Evolutionary conservation across 2,888 invertebrate genomes (phyloP).

Genomic region (Microdon myrmicae): DNA sequence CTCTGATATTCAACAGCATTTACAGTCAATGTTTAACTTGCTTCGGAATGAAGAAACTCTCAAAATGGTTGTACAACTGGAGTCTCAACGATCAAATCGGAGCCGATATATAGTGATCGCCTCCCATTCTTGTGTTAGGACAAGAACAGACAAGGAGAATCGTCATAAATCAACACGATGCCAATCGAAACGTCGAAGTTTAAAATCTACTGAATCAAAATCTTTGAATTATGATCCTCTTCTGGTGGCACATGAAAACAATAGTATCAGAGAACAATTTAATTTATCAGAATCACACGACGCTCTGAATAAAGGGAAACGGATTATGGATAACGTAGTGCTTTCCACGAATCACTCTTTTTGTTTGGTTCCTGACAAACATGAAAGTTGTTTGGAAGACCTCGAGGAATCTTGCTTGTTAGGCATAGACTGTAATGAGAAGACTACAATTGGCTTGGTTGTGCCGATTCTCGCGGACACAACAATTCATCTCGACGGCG

Average conservation of each 20-base stretch:
- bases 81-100: conserved; percentile 87
- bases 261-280: conserved; percentile 30
- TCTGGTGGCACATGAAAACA: conserved; percentile 40
- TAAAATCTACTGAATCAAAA: conserved; percentile 54
- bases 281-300: conserved; percentile 28
- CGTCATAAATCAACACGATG: conserved; percentile 30
- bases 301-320: conserved; percentile 28
- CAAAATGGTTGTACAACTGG: conserved; percentile 98
- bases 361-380: conserved; percentile 61
- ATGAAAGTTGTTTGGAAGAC: conserved; percentile 61
- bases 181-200: conserved; percentile 39
- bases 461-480: conserved; percentile 93
- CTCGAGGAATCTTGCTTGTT: conserved; percentile 92
- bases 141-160: conserved; percentile 50
- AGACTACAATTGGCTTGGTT: conserved; percentile 92
- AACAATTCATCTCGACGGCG: conserved; percentile 93
- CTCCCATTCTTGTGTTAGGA: conserved; percentile 71
- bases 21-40: conserved; percentile 96
- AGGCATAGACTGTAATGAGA: conserved; percentile 93
- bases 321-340: conserved; percentile 41
- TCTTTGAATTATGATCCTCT: conserved; percentile 59
- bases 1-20: conserved; percentile 93
- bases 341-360: conserved; percentile 57
- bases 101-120: conserved; percentile 93
- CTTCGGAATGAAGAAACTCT: conserved; percentile 93